Conservation (phyloP, 2,797 vertebrate species). For the Tenualosa thibaudeaui region DNA sequence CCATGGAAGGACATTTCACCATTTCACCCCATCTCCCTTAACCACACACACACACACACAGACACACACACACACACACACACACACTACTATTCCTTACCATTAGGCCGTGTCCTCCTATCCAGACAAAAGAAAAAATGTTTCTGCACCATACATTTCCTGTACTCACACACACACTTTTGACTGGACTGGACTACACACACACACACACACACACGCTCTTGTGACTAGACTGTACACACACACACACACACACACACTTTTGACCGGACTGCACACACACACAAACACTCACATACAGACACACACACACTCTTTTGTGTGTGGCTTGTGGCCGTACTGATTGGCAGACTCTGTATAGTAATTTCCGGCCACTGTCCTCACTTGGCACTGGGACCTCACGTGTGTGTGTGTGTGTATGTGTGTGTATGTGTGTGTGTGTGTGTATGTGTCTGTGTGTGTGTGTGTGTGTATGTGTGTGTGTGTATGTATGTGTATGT, state of each 20-base stretch:
- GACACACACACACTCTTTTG: too few relatives aligned
- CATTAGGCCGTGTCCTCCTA: too few relatives aligned
- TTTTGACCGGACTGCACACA: too few relatives aligned
- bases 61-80: not conserved
- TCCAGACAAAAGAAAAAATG: too few relatives aligned
- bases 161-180: not conserved
- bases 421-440: conserved; percentile 54
- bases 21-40: not conserved
- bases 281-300: too few relatives aligned
- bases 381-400: conserved; percentile 45
- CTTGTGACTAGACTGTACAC: too few relatives aligned
- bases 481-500: too few relatives aligned
- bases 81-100: not conserved
- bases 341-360: too few relatives aligned
- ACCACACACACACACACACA: not conserved
- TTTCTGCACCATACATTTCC: too few relatives aligned
- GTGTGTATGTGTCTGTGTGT: conserved; percentile 39
- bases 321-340: too few relatives aligned
- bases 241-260: too few relatives aligned
- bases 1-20: not conserved
- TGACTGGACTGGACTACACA: not conserved
- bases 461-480: conserved; percentile 41
- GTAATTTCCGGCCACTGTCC: conserved; percentile 50
- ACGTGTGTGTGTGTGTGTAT: not conserved
- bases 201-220: not conserved